These are phyloP conservation scores for Agrilus planipennis DNA, from an alignment of 1,140 invertebrate genomes.

Conservation along the genomic window DNA sequence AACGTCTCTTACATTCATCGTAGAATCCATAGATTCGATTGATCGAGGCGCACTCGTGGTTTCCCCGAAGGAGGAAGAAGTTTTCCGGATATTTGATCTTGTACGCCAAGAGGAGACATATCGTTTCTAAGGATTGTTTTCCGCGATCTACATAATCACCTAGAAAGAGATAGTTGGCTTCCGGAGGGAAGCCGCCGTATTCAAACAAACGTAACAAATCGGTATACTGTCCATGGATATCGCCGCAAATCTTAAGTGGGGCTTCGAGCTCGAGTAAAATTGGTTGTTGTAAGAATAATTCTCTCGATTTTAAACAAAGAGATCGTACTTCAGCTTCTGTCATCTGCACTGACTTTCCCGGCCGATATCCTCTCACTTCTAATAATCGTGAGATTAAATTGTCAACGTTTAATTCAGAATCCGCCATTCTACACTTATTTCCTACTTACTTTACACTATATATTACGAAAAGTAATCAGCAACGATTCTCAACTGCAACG, in stretches of 20 bases:
- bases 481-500: too few species aligned
- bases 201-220: slow-evolving; percentile 88
- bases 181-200: slow-evolving; percentile 93
- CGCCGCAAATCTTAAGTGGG: slow-evolving; percentile 85
- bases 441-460: too few species aligned
- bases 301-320: slow-evolving; percentile 87
- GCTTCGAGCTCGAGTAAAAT: slow-evolving; percentile 95
- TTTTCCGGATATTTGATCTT: slow-evolving; percentile 93
- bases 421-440: slow-evolving; percentile 72
- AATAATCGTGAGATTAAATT: slow-evolving; percentile 86
- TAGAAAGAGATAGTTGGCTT: slow-evolving; percentile 89
- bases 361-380: slow-evolving; percentile 93
- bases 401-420: slow-evolving; percentile 89
- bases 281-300: slow-evolving; percentile 97
- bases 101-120: slow-evolving; percentile 78
- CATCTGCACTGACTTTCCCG: slow-evolving; percentile 93
- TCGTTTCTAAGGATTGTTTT: slow-evolving; percentile 74
- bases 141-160: slow-evolving; percentile 87
- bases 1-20: slow-evolving; percentile 65
- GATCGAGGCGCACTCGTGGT: slow-evolving; percentile 74
- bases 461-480: too few species aligned
- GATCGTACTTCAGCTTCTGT: slow-evolving; percentile 91
- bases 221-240: slow-evolving; percentile 89
- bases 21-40: slow-evolving; percentile 78
- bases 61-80: slow-evolving; percentile 78